Conservation (phyloP, 1,140 invertebrate genomes). For the Caligus rogercresseyi region DNA sequence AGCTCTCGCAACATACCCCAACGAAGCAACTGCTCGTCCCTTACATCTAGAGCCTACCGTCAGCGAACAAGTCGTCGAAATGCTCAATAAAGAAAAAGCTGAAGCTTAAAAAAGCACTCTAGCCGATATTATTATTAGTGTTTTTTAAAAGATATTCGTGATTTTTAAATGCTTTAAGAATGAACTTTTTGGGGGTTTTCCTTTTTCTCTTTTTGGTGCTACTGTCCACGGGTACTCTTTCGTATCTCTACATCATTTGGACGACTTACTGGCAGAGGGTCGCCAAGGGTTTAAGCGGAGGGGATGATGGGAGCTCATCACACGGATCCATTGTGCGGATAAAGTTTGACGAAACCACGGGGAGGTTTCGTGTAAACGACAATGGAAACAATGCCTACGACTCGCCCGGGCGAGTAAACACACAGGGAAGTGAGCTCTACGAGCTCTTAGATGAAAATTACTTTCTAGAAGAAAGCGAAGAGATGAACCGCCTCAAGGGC, state of each 20-base stretch:
- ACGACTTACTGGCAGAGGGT: conserved; percentile 5
- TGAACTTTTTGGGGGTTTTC: background rate
- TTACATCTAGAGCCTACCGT: background rate
- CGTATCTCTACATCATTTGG: conserved; percentile 14
- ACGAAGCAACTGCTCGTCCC: background rate
- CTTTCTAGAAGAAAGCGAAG: background rate
- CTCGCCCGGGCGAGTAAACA: background rate
- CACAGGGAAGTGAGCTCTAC: background rate
- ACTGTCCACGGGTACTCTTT: background rate
- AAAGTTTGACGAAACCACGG: background rate
- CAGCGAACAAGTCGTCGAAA: background rate
- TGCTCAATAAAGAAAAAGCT: background rate
- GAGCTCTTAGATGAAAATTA: background rate
- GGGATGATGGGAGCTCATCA: background rate
- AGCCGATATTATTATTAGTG: no score
- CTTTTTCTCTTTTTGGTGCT: background rate
- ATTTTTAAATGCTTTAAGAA: background rate
- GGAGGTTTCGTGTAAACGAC: background rate
- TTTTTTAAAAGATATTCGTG: no score
- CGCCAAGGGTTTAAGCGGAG: background rate
- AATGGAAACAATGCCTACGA: background rate
- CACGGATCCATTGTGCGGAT: background rate
- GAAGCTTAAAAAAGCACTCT: background rate
- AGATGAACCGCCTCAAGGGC: conserved; percentile 11
- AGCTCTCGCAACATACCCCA: conserved; percentile 2